Base-by-base conservation (phyloP, 2,797 vertebrate genomes). In the Tapirus indicus region DNA sequence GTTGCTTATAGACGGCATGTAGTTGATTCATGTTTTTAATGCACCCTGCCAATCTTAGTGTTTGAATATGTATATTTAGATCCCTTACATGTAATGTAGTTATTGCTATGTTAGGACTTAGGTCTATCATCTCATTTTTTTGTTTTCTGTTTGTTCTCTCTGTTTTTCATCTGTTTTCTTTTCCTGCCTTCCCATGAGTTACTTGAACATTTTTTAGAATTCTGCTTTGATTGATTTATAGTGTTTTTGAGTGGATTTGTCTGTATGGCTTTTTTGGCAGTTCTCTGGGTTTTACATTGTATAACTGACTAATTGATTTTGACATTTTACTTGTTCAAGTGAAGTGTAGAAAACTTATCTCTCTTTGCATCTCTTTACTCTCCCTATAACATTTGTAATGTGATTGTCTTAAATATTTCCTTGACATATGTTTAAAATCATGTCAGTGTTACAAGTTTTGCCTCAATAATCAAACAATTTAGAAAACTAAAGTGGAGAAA, bases 1-100 rank as follows among this genome's bases (percentile, higher is more conserved):
- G 74, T n/a, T n/a, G 21, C 17, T 32, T n/a, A 52, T 20, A 21
- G 47, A 32, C 2, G 12, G 47, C 9, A 0, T 2, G 14, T 0
- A 16, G 44, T 6, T 66, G 20, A 44, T 62, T 84, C 60, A 14
- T 2, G 20, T 49, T 35, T 38, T 66, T 9, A 25, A 25, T 20
- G 20, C 4, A 25, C 20, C 20, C 64, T 49, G 32, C 41, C 44
- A 23, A 17, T 10, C 13, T 23, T 58, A 44, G 44, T 49, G 44
- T 49, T 49, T 10, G 20, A 16, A n/a, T 44, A 23, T 83, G 41
- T 47, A 21, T 16, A 2, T 44, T 20, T 20, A 12, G 56, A 60
- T 3, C 41, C 41, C 13, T 21, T 21, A 6, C 4, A 1, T n/a
- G 29, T 7, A 7, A 44, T 60, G 56, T 27, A 60, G 4, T 8